Conservation (phyloP, 2,888 invertebrate genomes). For the Tipula unca region DNA sequence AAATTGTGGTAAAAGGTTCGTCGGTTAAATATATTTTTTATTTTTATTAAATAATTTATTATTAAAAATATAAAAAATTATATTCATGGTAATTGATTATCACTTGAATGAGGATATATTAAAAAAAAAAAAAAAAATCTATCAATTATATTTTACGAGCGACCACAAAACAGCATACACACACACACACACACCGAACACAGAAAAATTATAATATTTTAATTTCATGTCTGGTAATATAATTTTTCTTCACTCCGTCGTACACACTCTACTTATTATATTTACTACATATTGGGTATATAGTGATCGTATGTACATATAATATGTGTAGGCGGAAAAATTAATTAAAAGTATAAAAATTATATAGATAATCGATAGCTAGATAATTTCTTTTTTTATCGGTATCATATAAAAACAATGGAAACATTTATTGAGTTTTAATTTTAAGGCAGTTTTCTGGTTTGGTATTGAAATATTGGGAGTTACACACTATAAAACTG, state of each 20-base stretch:
- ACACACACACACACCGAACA: not conserved
- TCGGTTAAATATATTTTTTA: not conserved
- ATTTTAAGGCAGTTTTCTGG: too few species aligned
- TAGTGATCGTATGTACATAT: not conserved
- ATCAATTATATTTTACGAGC: slow-evolving; percentile 14
- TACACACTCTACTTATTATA: not conserved
- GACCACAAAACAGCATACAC: not conserved
- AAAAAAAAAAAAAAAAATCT: not conserved
- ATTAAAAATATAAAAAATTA: not conserved
- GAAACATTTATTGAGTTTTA: too few species aligned
- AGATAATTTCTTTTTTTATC: not conserved
- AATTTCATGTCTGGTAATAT: not conserved
- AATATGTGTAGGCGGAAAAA: not conserved
- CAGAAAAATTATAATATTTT: not conserved
- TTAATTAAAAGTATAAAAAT: not conserved
- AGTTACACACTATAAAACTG: too few species aligned
- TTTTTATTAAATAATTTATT: not conserved
- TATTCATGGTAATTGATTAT: slow-evolving; percentile 14
- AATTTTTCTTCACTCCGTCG: not conserved
- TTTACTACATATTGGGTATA: not conserved
- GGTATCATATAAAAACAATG: not conserved
- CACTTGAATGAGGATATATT: slow-evolving; percentile 14
- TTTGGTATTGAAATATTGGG: too few species aligned
- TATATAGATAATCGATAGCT: not conserved
- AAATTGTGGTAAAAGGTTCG: not conserved